A percentile compares a stretch with the other conserved stretches of the same genome.
Evolutionary conservation across 2,888 invertebrate genomes (phyloP).

Genomic region (Acholoe squamosa): DNA sequence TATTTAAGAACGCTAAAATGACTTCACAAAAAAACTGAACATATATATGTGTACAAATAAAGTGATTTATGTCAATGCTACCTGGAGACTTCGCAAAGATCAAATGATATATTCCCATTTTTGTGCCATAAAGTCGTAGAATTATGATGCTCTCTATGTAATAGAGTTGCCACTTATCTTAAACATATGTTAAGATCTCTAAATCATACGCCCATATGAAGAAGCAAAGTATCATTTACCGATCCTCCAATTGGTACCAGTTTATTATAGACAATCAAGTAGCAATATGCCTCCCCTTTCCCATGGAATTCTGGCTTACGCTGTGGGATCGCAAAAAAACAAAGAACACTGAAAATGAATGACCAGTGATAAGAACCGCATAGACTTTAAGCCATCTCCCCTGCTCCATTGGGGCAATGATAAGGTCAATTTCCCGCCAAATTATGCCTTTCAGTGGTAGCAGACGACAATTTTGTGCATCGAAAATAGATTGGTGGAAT

Average conservation of each 20-base stretch:
- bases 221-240: too few relatives aligned
- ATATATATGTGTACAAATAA: too few relatives aligned
- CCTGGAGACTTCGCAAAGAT: too few relatives aligned
- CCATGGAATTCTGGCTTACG: neutral
- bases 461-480: neutral
- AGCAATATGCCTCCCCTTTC: neutral
- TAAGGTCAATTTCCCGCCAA: neutral
- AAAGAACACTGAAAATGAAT: neutral
- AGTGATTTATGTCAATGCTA: too few relatives aligned
- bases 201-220: too few relatives aligned
- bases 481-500: neutral
- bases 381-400: neutral
- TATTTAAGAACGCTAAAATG: too few relatives aligned
- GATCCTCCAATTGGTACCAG: neutral
- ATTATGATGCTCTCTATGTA: too few relatives aligned
- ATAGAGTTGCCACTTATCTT: too few relatives aligned
- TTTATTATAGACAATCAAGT: neutral
- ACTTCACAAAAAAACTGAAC: too few relatives aligned
- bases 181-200: too few relatives aligned
- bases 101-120: too few relatives aligned
- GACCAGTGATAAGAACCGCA: constrained; percentile 13
- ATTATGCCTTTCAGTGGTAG: neutral
- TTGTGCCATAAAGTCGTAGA: too few relatives aligned
- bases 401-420: neutral
- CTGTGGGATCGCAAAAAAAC: neutral